A percentile compares a stretch with the other conserved stretches of the same genome.
Evolutionary conservation across 2,797 vertebrate species (phyloP).

Genomic region (Mustela erminea): DNA sequence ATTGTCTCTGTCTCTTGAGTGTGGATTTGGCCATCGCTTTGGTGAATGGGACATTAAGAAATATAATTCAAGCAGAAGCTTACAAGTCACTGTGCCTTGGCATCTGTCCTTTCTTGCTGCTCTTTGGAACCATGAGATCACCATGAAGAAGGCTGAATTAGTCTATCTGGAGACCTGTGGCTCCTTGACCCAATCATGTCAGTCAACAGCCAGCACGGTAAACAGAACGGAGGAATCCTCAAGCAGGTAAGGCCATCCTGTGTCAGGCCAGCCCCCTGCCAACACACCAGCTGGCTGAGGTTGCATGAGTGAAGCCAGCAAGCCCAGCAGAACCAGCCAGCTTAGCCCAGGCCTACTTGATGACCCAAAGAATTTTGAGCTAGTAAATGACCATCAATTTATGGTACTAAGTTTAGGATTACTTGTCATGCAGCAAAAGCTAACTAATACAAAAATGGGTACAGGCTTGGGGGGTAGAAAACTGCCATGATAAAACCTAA

Average conservation of each 20-base stretch:
- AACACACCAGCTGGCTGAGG: not conserved
- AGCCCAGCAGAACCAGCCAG: not conserved
- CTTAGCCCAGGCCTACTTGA: not conserved
- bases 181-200: not conserved
- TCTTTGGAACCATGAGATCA: not conserved
- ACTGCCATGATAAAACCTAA: not conserved
- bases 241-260: not conserved
- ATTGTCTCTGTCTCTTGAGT: not conserved
- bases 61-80: not conserved
- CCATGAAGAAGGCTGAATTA: not conserved
- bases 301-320: not conserved
- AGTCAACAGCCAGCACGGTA: not conserved
- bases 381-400: not conserved
- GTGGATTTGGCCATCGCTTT: not conserved
- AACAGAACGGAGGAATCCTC: not conserved
- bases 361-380: not conserved
- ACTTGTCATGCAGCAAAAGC: not conserved
- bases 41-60: not conserved
- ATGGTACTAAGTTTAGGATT: not conserved
- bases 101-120: not conserved
- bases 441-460: not conserved
- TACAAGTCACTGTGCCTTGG: not conserved
- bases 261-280: not conserved
- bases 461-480: not conserved
- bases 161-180: not conserved